Evolutionary conservation across 2,113 vertebrate genomes (phyloP), one percentile per base, ranked within the genome.

Genomic region (Promerops cafer): DNA sequence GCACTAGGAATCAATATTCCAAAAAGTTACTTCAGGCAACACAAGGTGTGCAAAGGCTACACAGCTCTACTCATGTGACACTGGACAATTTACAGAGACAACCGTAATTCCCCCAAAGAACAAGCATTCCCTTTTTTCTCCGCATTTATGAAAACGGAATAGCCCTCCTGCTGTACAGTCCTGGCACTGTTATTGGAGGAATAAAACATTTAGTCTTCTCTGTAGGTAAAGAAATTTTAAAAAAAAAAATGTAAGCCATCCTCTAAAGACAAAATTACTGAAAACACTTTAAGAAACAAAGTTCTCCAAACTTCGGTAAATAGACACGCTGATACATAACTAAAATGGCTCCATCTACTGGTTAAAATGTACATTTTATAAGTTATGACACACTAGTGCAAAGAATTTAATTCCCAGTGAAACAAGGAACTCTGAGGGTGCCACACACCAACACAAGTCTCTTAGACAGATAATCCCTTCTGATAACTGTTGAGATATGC

Each of bases 311-410:
- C 35, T n/a, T 31, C 50, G 3, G 0, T 40, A 83, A 91, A 60
- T 6, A 78, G 47, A 27, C n/a, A 26, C n/a, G 26, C 17, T 23
- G 28, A 37, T 71, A 70, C 6, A 64, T 70, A 82, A 74, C 26
- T 86, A 21, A 91, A 79, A 60, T 24, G 81, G 90, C 87, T 94
- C 86, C 92, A 96, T 91, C 96, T 96, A 79, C 76, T 69, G 96
- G 95, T 53, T 47, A 78, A 78, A 95, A 88, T 9, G 89, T 2
- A 19, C 11, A 40, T 54, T 59, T 83, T 50, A 11, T 49, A 42
- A 54, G 28, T 28, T 76, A 50, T 1, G 7, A 74, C 27, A 33
- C 4, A n/a, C n/a, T 3, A 63, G 21, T 11, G 30, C 35, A 74
- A 35, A 68, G 35, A 83, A 61, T 37, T 85, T 45, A 85, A 72